Conservation (phyloP, 2,888 invertebrate genomes). For the Plemyria rubiginata region DNA sequence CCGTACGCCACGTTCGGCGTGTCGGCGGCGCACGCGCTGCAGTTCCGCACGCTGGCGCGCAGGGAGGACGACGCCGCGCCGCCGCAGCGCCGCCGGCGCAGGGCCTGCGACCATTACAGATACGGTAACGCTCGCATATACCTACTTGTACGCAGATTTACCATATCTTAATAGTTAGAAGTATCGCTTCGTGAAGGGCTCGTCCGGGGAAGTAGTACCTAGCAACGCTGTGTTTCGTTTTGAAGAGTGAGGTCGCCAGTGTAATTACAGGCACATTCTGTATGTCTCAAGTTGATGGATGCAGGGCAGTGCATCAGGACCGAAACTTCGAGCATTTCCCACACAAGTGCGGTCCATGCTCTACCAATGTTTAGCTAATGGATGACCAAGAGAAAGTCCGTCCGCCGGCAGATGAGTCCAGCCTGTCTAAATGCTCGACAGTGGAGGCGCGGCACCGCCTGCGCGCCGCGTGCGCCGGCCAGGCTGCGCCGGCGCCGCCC, state of each 20-base stretch:
- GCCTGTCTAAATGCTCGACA: constrained; percentile 87
- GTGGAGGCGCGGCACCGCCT: constrained; percentile 86
- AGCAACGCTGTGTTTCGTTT: too few relatives aligned
- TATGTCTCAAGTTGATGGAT: too few relatives aligned
- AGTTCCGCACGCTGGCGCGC: constrained; percentile 91
- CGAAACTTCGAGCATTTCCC: too few relatives aligned
- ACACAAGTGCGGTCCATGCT: too few relatives aligned
- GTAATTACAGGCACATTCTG: too few relatives aligned
- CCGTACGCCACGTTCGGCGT: constrained; percentile 91
- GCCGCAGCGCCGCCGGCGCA: constrained; percentile 72
- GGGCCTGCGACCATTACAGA: constrained; percentile 80
- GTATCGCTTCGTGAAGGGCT: too few relatives aligned
- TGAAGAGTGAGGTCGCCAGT: too few relatives aligned
- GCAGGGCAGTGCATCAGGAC: too few relatives aligned
- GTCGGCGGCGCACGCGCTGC: constrained; percentile 88
- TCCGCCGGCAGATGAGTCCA: constrained; percentile 83
- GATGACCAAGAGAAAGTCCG: constrained; percentile 29
- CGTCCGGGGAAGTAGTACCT: too few relatives aligned
- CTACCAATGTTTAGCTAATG: too few relatives aligned
- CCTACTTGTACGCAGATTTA: too few relatives aligned
- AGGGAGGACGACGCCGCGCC: constrained; percentile 83
- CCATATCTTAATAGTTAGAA: too few relatives aligned
- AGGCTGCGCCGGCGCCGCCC: constrained; percentile 38
- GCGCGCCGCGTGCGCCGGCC: constrained; percentile 64
- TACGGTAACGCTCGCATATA: constrained; percentile 52